Conservation (phyloP, 1,140 invertebrate species). For the Lasaia peninsularis region DNA sequence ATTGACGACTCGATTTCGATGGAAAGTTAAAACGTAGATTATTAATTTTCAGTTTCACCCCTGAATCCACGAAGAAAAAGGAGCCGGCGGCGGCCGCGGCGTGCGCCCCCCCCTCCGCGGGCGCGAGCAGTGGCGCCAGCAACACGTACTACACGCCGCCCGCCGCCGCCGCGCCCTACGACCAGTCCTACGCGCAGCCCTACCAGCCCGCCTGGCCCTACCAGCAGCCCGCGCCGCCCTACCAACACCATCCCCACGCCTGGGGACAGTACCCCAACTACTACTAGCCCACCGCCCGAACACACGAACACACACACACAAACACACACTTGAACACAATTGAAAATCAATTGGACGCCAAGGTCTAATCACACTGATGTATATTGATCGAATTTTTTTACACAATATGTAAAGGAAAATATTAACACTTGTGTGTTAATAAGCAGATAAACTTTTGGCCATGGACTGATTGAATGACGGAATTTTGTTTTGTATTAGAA, state of each 20-base stretch:
- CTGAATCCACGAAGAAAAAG: conserved; percentile 53
- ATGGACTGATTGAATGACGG: too few species aligned
- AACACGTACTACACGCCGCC: conserved; percentile 52
- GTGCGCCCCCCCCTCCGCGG: conserved; percentile 26
- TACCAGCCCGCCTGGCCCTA: conserved; percentile 68
- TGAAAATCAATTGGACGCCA: too few species aligned
- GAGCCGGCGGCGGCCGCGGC: conserved; percentile 34
- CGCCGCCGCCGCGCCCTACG: conserved; percentile 47
- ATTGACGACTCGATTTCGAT: too few species aligned
- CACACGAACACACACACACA: neutral
- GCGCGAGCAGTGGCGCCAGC: conserved; percentile 29
- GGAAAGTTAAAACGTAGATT: too few species aligned
- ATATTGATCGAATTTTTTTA: too few species aligned
- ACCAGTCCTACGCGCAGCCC: conserved; percentile 61
- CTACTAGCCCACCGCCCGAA: conserved; percentile 35
- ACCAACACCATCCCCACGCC: conserved; percentile 57
- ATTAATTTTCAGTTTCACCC: conserved; percentile 24
- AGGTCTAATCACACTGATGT: too few species aligned
- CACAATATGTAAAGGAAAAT: too few species aligned
- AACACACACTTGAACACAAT: neutral
- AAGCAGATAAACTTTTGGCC: too few species aligned
- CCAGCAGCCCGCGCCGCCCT: conserved; percentile 63
- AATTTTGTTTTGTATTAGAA: too few species aligned
- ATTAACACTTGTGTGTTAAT: too few species aligned
- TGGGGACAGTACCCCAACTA: conserved; percentile 69